Conservation (phyloP, 2,888 invertebrate species). For the Philereme transversata region DNA sequence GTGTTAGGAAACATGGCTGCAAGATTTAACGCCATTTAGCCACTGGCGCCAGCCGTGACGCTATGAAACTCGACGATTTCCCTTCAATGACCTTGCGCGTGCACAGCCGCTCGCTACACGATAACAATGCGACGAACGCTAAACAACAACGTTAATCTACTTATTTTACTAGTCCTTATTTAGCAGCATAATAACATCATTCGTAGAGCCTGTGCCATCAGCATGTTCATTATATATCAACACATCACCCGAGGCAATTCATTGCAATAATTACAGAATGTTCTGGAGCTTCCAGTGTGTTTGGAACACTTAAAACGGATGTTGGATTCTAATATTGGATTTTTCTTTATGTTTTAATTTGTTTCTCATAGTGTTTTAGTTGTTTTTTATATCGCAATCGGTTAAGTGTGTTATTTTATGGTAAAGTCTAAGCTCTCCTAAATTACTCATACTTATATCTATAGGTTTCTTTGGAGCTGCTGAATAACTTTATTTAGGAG, state of each 20-base stretch:
- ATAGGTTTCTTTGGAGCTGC: too few species aligned
- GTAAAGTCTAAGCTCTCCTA: too few species aligned
- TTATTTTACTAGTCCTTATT: constrained; percentile 51
- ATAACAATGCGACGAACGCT: constrained; percentile 59
- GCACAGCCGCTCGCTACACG: constrained; percentile 57
- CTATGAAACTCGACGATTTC: constrained; percentile 72
- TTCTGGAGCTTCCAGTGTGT: constrained; percentile 42
- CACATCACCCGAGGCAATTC: constrained; percentile 44
- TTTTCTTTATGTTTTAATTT: constrained; percentile 11
- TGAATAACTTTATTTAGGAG: too few species aligned
- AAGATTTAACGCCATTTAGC: constrained; percentile 65
- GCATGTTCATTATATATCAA: constrained; percentile 40
- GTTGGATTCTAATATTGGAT: constrained; percentile 21
- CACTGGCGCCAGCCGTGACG: constrained; percentile 60
- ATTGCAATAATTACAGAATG: constrained; percentile 44
- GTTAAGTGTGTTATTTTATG: too few species aligned
- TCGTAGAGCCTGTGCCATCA: constrained; percentile 36
- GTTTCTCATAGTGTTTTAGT: neutral
- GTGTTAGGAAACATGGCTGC: constrained; percentile 66
- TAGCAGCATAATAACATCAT: constrained; percentile 40
- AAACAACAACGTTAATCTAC: constrained; percentile 37
- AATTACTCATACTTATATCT: too few species aligned
- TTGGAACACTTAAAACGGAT: constrained; percentile 36
- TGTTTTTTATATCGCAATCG: too few species aligned
- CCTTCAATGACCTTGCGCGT: constrained; percentile 78